Evolutionary conservation across 2,888 invertebrate genomes (phyloP).

Genomic region (Morinoia aosen): DNA sequence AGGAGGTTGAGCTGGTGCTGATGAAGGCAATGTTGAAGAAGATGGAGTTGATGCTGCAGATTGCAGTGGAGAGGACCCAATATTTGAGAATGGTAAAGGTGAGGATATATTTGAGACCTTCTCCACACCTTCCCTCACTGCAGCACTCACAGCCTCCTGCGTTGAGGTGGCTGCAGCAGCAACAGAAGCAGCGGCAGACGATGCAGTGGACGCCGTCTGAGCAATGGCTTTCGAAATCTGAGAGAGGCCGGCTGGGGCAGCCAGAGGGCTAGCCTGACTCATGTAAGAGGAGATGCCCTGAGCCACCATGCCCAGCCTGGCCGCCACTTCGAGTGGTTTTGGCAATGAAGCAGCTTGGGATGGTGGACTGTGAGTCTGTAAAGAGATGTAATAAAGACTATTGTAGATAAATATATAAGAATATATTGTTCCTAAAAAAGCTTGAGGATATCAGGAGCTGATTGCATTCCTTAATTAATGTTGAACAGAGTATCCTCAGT

Average conservation of each 20-base stretch:
- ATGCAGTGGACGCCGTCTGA: neutral
- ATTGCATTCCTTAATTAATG: neutral
- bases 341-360: neutral
- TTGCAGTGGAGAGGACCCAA: neutral
- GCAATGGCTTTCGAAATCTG: neutral
- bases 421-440: too few species aligned
- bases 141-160: neutral
- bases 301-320: neutral
- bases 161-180: conserved; percentile 34
- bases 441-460: neutral
- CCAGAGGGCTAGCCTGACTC: neutral
- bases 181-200: neutral
- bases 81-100: neutral
- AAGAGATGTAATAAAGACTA: neutral
- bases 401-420: neutral
- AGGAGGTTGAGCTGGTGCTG: neutral
- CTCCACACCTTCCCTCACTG: neutral
- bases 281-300: neutral
- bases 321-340: neutral
- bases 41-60: conserved; percentile 5
- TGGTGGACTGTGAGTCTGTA: neutral
- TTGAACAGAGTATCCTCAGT: neutral
- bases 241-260: neutral
- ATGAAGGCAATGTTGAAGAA: neutral
- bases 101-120: conserved; percentile 3